Conservation (phyloP, 1,140 invertebrate species). For the Tetraneura akinire region DNA sequence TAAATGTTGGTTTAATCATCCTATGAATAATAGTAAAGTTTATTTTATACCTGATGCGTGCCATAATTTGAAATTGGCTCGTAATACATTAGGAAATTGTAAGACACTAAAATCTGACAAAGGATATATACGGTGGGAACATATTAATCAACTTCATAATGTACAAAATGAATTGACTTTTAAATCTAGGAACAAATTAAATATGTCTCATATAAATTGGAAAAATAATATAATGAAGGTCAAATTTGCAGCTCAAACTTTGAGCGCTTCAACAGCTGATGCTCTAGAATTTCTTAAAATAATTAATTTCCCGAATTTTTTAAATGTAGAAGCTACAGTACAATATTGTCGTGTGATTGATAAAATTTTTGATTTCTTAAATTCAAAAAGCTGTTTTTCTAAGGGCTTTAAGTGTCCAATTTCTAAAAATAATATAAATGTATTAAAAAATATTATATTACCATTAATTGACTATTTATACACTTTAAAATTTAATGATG, state of each 20-base stretch:
- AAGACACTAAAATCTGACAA: neutral
- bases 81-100: conserved; percentile 23
- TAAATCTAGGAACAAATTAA: neutral
- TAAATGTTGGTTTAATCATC: conserved; percentile 22
- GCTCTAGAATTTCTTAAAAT: neutral
- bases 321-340: neutral
- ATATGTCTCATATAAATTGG: neutral
- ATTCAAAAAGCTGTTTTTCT: neutral
- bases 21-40: neutral
- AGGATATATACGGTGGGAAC: neutral
- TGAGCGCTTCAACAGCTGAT: neutral
- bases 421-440: neutral
- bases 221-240: neutral
- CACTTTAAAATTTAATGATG: neutral
- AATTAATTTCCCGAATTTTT: neutral
- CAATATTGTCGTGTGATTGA: neutral
- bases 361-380: neutral
- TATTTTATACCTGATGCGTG: neutral
- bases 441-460: neutral
- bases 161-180: neutral
- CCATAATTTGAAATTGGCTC: neutral
- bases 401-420: neutral
- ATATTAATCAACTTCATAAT: neutral
- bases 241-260: neutral
- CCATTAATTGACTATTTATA: neutral